Base-by-base conservation (phyloP, 1,140 invertebrate genomes). In the Tachypleus tridentatus region DNA sequence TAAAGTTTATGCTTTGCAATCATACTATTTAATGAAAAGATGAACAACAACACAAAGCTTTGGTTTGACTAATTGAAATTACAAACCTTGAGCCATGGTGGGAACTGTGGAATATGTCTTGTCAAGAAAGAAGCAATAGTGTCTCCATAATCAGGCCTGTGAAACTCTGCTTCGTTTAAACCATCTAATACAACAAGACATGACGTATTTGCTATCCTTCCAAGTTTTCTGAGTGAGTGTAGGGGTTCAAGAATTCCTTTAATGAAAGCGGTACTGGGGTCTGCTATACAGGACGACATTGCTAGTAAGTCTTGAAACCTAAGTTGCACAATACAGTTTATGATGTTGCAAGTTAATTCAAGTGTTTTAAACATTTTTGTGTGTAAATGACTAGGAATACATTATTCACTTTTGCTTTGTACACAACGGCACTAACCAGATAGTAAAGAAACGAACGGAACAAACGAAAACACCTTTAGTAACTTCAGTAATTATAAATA, bases 151-250 rank as follows among this genome's bases (percentile, higher is more conserved):
- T 96, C 93, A 0, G 92, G 91, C 71, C 91, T 74, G 76, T 96
- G 93, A 74, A 95, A 96, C 74, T 97, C 93, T 0, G 93, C 93
- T 76, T 97, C 93, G 74, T 93, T 93, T n/a, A 97, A 77, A 0
- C 89, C 91, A 77, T 98, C 94, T 50, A 98, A 84, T 9, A 97
- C 76, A 57, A 97, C 86, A 2, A 96, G 80, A 74, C 82, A 76
- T 49, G 73, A 74, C 8, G 78, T 74, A 8, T 73, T 70, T 10
- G 84, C 81, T 61, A 92, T 85, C 74, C 87, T 88, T 10, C 88
- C 89, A 57, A 83, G 80, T 63, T 85, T 82, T 69, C 85, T 83
- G n/a, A 95, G 76, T 63, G 82, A 84, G 0, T 82, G 80, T 9
- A 97, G 78, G 0, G 93, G 93, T 76, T 96, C 92, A 58, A 97